Base-by-base conservation (phyloP, 2,113 vertebrate species). In the Catharus minimus region DNA sequence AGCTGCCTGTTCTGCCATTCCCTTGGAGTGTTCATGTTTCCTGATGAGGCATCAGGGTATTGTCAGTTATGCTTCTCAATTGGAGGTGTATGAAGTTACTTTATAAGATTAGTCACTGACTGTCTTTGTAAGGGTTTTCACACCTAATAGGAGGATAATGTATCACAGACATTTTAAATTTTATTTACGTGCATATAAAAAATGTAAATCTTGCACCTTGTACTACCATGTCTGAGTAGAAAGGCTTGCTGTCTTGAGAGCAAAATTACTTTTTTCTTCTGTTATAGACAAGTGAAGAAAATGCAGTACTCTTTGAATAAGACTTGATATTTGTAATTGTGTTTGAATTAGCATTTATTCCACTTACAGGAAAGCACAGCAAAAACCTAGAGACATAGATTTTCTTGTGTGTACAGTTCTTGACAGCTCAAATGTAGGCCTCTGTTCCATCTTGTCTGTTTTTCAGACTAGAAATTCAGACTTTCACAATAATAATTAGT, bases 401-500 rank as follows among this genome's bases (percentile, higher is more conserved):
- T 9, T 20, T 75, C 36, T 82, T 89, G 71, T 39, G 22, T 46
- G 4, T 82, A 66, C 17, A 69, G 30, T 22, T 89, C 56, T 73
- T 91, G 52, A 85, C 76, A 89, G 79, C 67, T 91, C 72, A 92
- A 89, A 73, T 20, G 50, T 61, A 55, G 68, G 36, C 36, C 73
- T 89, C 2, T 82, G 92, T 94, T 88, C 56, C 1, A 5, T 94
- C 95, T 92, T 96, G 88, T 66, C 86, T 93, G 68, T 82, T 94
- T 93, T 92, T 87, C 91, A 82, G 75, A 49, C 39, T 86, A 87
- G 58, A 91, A 94, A 92, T 91, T 79, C 44, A 85, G 53, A 74
- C 90, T 95, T 96, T 95, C 79, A 86, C 95, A 94, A 78, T 81
- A 86, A 88, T 82, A 88, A 78, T 94, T 93, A 96, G 73, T 95